Evolutionary conservation across 2,888 invertebrate species (phyloP), one percentile per base, ranked within the genome.

Genomic region (Ischnus inquisitorius): DNA sequence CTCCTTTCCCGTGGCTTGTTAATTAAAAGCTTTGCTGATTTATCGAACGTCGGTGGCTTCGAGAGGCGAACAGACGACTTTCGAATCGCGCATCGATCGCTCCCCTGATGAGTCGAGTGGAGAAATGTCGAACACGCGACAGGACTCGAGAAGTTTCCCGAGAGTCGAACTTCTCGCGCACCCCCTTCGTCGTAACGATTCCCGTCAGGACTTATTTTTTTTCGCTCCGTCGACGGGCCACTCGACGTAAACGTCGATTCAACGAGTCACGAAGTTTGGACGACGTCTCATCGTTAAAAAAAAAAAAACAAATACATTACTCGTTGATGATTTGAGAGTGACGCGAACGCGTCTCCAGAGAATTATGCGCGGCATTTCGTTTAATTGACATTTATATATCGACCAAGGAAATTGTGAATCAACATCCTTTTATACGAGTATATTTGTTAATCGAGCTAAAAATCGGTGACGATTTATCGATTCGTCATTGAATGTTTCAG

Each of bases 81-180:
- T 22, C 54, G 54, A 71, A 54, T 54, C 54, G 25, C 41, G 54
- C 41, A 71, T 71, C 41, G 54, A 57, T 54, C 14, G 69, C 68
- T 46, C 48, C 46, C 34, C 34, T 8, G 43, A 39, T 14, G 71
- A 16, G 28, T 19, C 5, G 39, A 39, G 54, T 54, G 19, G 10
- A 54, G 54, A 54, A 54, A 22, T 19, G 54, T 54, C 54, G 54
- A 22, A 14, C 10, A 54, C 34, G 39, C 19, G 54, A 54, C 39
- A 65, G 22, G 43, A 12, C 41, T 65, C 46, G 34, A 62, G n/a
- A 28, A 46, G 51, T 69, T 79, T 43, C 79, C 65, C 34, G 54
- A 79, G 79, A 39, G 19, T 62, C 25, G 25, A 78, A 78, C 22
- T 54, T 51, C 19, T 19, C 28, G n/a, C 48, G 46, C 28, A 41